Base-by-base conservation (phyloP, 53 echinoderm and acorn worm genomes). In the Patiria pectinifera region DNA sequence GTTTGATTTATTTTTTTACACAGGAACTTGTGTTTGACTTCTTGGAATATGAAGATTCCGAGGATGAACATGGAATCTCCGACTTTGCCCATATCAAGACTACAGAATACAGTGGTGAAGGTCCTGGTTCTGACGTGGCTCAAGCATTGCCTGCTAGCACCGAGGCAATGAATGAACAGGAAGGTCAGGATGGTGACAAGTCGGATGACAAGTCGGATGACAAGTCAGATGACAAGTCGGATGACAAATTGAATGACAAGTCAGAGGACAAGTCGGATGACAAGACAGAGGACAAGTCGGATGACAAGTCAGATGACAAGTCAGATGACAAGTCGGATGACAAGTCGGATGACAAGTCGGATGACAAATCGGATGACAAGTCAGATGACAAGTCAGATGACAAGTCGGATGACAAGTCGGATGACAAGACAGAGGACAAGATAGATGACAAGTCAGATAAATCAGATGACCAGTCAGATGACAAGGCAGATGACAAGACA, bases 11-110 rank as follows among this genome's bases (percentile, higher is more conserved):
- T 84, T 4, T 69, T 22, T 47, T 48, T 8, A 6, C 18, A 72
- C 90, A 90, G 90, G 90, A 90, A 35, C 22, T 80, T 79, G 69
- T 90, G 43, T 12, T 81, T 45, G 90, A 90, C 81, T 90, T 90
- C 19, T 11, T 24, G 19, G 90, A 90, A 75, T 71, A 19, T 71
- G 63, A 49, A 47, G 90, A 90, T 16, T 63, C 21, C 2, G 90
- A 90, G 59, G 61, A 76, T 12, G 87, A 75, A 0, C 76, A 16
- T 5, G 80, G 15, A 14, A 66, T 80, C 18, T 45, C 90, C 47
- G 44, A 81, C 43, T 90, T 81, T 81, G 90, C 90, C 2, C 90
- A 43, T 18, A 90, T 90, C 9, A 80, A 63, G 63, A 90, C 90
- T 46, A 19, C 23, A 47, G 48, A 80, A 3, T 90, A 80, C 48